Evolutionary conservation across 1,140 invertebrate genomes (phyloP), one percentile per base, ranked within the genome.

Genomic region (Apis dorsata): DNA sequence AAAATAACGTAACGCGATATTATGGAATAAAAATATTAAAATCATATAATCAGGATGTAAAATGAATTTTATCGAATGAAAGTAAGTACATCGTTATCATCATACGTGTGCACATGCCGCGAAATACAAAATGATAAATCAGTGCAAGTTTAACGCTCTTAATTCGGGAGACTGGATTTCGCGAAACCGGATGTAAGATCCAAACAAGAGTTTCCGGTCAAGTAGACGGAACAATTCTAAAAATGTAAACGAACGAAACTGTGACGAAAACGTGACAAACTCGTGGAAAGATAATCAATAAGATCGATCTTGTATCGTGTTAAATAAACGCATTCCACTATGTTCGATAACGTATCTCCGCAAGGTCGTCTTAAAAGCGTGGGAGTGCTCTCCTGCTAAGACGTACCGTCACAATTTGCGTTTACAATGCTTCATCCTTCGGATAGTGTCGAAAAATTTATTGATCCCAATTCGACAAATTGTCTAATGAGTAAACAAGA

Each of bases 371-470:
- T 63, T 62, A 24, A n/a, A 19, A 51, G 62, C 19, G 69, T 81
- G 66, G 68, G n/a, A 15, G 55, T 72, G 68, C n/a, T 59, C 55
- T 76, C 34, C 44, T 12, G 19, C 62, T 15, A 63, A 49, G 77
- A 69, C 34, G 57, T n/a, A 76, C 76, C 65, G 60, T 83, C 78
- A 77, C 24, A 63, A 51, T 78, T 65, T 34, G 60, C 60, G 44
- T 87, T 83, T 51, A 63, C 79, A 66, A 59, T 78, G 63, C 62
- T 69, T 68, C 79, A 55, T 57, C 72, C 75, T 68, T 28, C 75
- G 75, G 77, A 80, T 83, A 5, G 15, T 63, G n/a, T 19, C 44
- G 17, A 28, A 21, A 24, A 75, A 62, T 49, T 49, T 49, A 62
- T 63, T 7, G 17, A 75, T 51, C 1, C n/a, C 51, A 13, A 5